These are phyloP conservation scores for Cantharis rufa DNA, from an alignment of 2,888 invertebrate species.

Conservation along the genomic window DNA sequence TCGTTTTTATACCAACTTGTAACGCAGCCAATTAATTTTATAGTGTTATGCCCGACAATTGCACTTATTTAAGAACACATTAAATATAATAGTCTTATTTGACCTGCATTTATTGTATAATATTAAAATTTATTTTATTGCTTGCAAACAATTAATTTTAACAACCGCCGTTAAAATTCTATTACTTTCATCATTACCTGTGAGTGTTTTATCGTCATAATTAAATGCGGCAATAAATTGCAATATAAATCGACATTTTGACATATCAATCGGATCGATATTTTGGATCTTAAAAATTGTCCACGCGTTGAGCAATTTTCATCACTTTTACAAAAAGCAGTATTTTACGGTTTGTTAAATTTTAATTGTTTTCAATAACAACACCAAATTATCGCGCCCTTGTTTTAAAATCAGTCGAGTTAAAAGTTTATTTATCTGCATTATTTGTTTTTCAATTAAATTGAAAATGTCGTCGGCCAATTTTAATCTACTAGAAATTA, in stretches of 20 bases:
- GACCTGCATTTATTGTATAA: not conserved
- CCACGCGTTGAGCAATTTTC: not conserved
- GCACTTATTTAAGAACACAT: not conserved
- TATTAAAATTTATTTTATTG: not conserved
- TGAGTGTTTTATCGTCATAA: not conserved
- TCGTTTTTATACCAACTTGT: not conserved
- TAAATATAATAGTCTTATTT: not conserved
- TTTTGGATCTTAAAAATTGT: not conserved
- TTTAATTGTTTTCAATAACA: not conserved
- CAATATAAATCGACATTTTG: not conserved
- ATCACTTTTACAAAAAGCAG: not conserved
- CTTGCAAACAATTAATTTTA: not conserved
- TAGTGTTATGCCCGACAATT: not conserved
- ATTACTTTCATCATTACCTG: not conserved
- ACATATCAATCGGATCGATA: not conserved
- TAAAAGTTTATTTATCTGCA: not conserved
- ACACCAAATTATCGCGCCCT: not conserved
- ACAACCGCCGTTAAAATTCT: not conserved
- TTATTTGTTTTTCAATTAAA: not conserved
- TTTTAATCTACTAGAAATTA: constrained; percentile 1
- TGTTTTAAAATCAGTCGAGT: not conserved
- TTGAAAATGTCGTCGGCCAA: not conserved
- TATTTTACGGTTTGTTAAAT: not conserved
- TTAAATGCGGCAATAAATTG: not conserved
- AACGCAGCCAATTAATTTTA: not conserved